These are phyloP conservation scores for Aix galericulata DNA, from an alignment of 2,113 vertebrate species.

Conservation along the genomic window DNA sequence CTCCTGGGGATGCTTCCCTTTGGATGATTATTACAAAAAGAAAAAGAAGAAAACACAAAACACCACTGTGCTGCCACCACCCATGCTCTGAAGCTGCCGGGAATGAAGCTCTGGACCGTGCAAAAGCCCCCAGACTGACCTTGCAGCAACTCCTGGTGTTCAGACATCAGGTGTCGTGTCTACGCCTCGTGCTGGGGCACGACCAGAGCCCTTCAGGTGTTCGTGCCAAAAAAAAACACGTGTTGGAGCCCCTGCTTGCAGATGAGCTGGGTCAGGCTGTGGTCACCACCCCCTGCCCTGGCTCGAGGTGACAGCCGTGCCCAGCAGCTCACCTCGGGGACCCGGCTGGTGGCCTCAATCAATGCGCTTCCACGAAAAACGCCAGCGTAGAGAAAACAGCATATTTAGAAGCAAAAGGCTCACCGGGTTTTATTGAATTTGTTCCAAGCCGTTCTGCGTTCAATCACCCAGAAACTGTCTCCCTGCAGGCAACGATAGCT, in stretches of 20 bases:
- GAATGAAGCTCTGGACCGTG: not conserved
- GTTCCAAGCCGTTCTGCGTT: constrained; percentile 23
- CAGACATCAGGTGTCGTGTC: not conserved
- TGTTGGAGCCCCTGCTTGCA: not conserved
- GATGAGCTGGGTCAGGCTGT: not conserved
- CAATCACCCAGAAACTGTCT: constrained; percentile 40
- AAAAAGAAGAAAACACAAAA: not conserved
- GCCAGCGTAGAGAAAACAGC: not conserved
- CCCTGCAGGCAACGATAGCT: constrained; percentile 18
- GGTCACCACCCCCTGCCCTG: not conserved
- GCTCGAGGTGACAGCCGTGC: accelerated
- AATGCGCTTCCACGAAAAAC: accelerated
- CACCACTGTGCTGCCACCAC: no score
- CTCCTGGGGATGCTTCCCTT: not conserved
- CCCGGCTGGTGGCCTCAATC: not conserved
- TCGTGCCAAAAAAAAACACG: not conserved
- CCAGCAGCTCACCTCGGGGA: accelerated
- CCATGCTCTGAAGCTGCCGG: not conserved
- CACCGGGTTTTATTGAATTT: not conserved
- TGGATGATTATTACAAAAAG: not conserved
- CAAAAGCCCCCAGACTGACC: not conserved
- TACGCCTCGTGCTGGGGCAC: accelerated
- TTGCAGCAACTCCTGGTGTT: not conserved
- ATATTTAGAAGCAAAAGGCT: constrained; percentile 33
- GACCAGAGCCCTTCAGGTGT: not conserved